Percentiles rank a stretch among this genome's conserved stretches.
phyloP scores from a whole-genome alignment of 2,113 vertebrate species.

The Tragelaphus strepsiceros region DNA sequence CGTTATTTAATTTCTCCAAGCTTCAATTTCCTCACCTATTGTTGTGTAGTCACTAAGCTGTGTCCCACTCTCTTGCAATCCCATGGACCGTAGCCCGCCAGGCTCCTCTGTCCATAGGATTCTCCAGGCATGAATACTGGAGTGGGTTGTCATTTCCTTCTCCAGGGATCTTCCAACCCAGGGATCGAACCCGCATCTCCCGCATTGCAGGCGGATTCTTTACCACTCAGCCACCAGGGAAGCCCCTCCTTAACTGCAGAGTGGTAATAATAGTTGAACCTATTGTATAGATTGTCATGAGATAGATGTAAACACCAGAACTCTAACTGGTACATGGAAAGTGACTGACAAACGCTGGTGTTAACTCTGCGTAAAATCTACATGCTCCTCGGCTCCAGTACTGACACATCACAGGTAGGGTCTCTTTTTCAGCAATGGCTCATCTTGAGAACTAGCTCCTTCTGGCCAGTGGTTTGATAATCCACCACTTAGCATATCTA shows the following conservation, averaged over 20 bases:
- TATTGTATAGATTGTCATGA: neutral
- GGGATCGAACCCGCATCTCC: accelerated
- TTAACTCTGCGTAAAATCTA: neutral
- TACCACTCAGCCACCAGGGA: neutral
- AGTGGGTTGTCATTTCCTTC: neutral
- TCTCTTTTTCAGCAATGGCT: neutral
- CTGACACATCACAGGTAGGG: accelerated
- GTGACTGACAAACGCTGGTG: too few relatives aligned
- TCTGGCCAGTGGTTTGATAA: neutral
- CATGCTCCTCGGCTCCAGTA: neutral
- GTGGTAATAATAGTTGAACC: neutral
- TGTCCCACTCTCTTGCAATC: neutral
- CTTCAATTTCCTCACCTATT: neutral
- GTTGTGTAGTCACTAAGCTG: neutral
- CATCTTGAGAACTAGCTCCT: neutral
- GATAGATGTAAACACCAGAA: neutral
- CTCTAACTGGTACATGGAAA: neutral
- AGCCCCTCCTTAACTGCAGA: neutral
- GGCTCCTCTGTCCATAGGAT: neutral
- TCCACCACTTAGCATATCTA: neutral
- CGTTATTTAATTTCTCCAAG: too few relatives aligned
- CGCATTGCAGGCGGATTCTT: neutral
- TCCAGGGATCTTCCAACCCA: neutral
- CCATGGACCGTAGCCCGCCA: neutral
- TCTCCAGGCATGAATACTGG: neutral